phyloP scores from a whole-genome alignment of 2,888 invertebrate genomes.

The Ornithoptera priamus region DNA sequence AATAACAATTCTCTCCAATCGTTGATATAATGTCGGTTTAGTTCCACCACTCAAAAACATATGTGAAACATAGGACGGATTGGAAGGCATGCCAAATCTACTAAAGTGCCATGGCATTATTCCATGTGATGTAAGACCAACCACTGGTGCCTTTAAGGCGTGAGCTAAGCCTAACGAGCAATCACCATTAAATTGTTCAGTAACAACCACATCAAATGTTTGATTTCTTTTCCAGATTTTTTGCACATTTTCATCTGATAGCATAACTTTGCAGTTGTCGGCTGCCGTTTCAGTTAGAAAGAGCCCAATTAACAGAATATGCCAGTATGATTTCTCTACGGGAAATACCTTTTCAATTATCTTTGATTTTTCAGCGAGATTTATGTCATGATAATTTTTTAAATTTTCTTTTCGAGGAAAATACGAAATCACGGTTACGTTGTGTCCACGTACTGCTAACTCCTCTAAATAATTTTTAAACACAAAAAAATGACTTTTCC shows the following conservation, averaged over 20 bases:
- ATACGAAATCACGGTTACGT: slow-evolving; percentile 83
- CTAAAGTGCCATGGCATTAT: slow-evolving; percentile 81
- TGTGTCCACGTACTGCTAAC: slow-evolving; percentile 82
- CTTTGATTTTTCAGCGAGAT: slow-evolving; percentile 54
- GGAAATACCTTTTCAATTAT: slow-evolving; percentile 43
- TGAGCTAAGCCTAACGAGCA: slow-evolving; percentile 84
- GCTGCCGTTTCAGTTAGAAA: slow-evolving; percentile 36
- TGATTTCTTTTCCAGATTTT: slow-evolving; percentile 55
- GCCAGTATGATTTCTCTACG: slow-evolving; percentile 43
- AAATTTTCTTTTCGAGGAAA: slow-evolving; percentile 73
- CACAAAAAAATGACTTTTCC: slow-evolving; percentile 84
- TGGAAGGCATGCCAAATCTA: slow-evolving; percentile 77
- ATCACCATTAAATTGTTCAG: slow-evolving; percentile 86
- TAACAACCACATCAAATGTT: slow-evolving; percentile 83
- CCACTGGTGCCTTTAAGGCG: slow-evolving; percentile 81
- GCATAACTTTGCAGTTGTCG: slow-evolving; percentile 48
- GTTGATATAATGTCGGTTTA: slow-evolving; percentile 56
- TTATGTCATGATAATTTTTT: slow-evolving; percentile 81
- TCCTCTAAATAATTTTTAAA: slow-evolving; percentile 80
- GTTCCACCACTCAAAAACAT: slow-evolving; percentile 70
- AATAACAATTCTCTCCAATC: slow-evolving; percentile 54
- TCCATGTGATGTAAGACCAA: slow-evolving; percentile 78
- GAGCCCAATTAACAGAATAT: slow-evolving; percentile 35
- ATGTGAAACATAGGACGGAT: slow-evolving; percentile 78
- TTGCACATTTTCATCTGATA: slow-evolving; percentile 59